Percentiles rank a stretch among this genome's conserved stretches.
Conservation (phyloP, 2,888 invertebrate genomes). For the Pachycephus smyrnensis region DNA sequence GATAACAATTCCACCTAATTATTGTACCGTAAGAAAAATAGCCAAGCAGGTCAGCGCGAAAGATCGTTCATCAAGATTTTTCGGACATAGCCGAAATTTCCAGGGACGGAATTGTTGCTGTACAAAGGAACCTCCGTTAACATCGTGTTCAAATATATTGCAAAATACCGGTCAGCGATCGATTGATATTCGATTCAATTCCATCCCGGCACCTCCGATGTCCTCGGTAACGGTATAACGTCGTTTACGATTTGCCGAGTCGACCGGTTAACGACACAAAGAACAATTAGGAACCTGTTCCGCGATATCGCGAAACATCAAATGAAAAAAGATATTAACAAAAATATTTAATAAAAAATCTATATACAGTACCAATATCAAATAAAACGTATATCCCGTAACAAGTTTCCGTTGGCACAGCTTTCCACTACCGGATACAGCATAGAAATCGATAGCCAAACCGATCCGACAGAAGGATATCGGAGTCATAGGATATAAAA, state of each 20-base stretch:
- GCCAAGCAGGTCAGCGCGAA: too few relatives aligned
- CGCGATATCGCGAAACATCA: not conserved
- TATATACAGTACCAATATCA: not conserved
- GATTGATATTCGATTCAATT: constrained; percentile 3
- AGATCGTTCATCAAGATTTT: not conserved
- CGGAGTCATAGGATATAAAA: not conserved
- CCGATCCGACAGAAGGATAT: not conserved
- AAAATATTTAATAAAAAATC: not conserved
- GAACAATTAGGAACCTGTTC: not conserved
- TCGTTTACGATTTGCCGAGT: not conserved
- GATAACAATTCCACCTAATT: not conserved
- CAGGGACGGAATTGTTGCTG: not conserved
- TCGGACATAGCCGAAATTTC: not conserved
- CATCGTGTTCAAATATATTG: not conserved
- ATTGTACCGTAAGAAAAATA: not conserved
- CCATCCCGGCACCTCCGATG: not conserved
- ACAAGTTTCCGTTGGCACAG: not conserved
- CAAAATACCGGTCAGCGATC: not conserved
- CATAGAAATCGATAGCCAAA: not conserved
- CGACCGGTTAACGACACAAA: not conserved
- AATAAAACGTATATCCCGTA: not conserved
- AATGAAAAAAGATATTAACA: not conserved
- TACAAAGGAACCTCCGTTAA: not conserved
- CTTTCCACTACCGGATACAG: not conserved
- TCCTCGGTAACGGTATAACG: not conserved